These are phyloP conservation scores for Equus quagga DNA, from an alignment of 2,113 vertebrate species.

Conservation along the genomic window DNA sequence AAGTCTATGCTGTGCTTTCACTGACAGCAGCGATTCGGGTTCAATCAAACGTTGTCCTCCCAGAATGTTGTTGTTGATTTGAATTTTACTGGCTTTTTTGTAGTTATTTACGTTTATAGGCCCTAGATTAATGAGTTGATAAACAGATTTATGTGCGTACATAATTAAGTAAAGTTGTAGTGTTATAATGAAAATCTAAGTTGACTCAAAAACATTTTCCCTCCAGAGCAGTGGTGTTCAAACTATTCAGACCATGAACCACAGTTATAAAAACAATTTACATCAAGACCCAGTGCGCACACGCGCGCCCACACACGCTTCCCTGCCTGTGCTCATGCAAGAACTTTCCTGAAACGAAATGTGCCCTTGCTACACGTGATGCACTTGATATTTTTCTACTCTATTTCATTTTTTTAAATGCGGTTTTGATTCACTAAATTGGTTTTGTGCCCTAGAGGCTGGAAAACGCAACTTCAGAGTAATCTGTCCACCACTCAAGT, in stretches of 20 bases:
- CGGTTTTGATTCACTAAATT: conserved; percentile 4
- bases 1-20: background rate
- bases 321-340: background rate
- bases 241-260: background rate
- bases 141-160: background rate
- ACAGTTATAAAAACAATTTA: conserved; percentile 45
- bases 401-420: background rate
- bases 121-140: background rate
- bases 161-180: conserved; percentile 11
- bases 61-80: background rate
- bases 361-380: background rate
- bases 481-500: background rate
- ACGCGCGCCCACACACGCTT: background rate
- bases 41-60: background rate
- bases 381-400: background rate
- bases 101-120: background rate
- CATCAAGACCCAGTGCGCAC: background rate
- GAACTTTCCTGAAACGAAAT: conserved; percentile 41
- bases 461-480: background rate
- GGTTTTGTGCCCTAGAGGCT: conserved; percentile 1
- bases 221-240: background rate
- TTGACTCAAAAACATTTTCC: background rate
- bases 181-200: conserved; percentile 11
- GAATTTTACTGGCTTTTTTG: background rate
- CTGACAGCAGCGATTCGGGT: background rate